Percentiles rank a stretch among this genome's conserved stretches.
Evolutionary conservation across 2,797 vertebrate genomes (phyloP).

Genomic region (Tragelaphus oryx): DNA sequence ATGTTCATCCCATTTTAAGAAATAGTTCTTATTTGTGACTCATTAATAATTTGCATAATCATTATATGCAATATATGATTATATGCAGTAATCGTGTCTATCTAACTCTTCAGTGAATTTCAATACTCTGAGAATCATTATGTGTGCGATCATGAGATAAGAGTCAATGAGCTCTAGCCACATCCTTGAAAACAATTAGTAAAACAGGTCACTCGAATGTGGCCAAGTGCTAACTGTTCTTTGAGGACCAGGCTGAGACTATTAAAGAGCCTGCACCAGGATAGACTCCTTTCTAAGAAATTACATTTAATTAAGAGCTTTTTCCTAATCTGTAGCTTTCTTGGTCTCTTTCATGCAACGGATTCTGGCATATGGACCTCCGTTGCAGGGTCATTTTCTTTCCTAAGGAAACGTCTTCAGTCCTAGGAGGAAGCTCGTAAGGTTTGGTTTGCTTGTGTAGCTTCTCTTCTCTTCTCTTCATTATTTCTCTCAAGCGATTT

Average conservation of each 20-base stretch:
- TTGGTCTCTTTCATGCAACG: not conserved
- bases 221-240: not conserved
- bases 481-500: slow-evolving; percentile 52
- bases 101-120: slow-evolving; percentile 48
- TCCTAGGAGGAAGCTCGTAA: slow-evolving; percentile 50
- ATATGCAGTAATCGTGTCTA: not conserved
- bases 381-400: not conserved
- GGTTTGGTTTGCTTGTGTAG: slow-evolving; percentile 68
- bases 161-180: slow-evolving; percentile 24
- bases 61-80: not conserved
- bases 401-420: not conserved
- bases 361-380: not conserved
- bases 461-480: slow-evolving; percentile 68
- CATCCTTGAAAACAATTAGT: not conserved
- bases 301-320: not conserved
- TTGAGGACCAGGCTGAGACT: not conserved
- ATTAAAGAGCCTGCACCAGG: not conserved
- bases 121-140: slow-evolving; percentile 47
- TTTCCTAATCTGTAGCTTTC: not conserved
- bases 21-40: slow-evolving; percentile 2
- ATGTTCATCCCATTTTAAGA: slow-evolving; percentile 1
- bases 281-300: not conserved
- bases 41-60: slow-evolving; percentile 39
- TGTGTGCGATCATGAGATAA: slow-evolving; percentile 31
- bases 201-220: not conserved